Percentiles rank a stretch among this genome's conserved stretches.
Evolutionary conservation across 1,140 invertebrate species (phyloP).

Genomic region (Brachionus rubens): DNA sequence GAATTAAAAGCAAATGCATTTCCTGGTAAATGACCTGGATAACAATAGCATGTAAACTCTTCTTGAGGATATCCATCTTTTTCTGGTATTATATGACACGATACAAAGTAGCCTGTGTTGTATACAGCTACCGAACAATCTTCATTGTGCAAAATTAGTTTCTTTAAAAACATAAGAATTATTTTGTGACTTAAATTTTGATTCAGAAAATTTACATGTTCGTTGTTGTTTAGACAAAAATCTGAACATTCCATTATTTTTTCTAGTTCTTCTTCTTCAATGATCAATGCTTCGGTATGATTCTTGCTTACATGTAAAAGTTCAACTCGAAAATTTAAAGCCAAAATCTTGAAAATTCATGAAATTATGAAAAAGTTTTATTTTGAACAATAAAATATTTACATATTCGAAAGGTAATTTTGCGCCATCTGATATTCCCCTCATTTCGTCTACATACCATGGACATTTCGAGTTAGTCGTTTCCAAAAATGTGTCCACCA

Average conservation of each 20-base stretch:
- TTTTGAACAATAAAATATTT: no score
- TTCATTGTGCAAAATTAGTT: slow-evolving; percentile 43
- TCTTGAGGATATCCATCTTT: neutral
- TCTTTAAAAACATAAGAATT: neutral
- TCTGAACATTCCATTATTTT: slow-evolving; percentile 19
- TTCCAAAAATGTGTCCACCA: neutral
- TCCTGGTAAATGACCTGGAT: slow-evolving; percentile 40
- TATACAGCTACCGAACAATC: slow-evolving; percentile 21
- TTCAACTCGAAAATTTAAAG: slow-evolving; percentile 35
- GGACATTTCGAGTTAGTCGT: slow-evolving; percentile 1
- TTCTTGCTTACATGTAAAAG: neutral
- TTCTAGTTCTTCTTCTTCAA: neutral
- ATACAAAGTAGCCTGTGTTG: slow-evolving; percentile 8
- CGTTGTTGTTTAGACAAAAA: slow-evolving; percentile 10
- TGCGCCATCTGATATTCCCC: slow-evolving; percentile 21
- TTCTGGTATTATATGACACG: slow-evolving; percentile 8
- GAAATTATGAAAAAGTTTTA: no score
- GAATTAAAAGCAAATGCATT: slow-evolving; percentile 40
- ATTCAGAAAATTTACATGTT: slow-evolving; percentile 12
- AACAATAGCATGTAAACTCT: slow-evolving; percentile 41
- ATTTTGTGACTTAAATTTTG: no score
- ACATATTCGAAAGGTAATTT: slow-evolving; percentile 31
- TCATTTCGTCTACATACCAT: slow-evolving; percentile 46
- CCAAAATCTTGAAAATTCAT: slow-evolving; percentile 13
- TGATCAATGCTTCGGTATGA: neutral